Evolutionary conservation across 2,888 invertebrate genomes (phyloP), one percentile per base, ranked within the genome.

Genomic region (Hecatera dysodea): DNA sequence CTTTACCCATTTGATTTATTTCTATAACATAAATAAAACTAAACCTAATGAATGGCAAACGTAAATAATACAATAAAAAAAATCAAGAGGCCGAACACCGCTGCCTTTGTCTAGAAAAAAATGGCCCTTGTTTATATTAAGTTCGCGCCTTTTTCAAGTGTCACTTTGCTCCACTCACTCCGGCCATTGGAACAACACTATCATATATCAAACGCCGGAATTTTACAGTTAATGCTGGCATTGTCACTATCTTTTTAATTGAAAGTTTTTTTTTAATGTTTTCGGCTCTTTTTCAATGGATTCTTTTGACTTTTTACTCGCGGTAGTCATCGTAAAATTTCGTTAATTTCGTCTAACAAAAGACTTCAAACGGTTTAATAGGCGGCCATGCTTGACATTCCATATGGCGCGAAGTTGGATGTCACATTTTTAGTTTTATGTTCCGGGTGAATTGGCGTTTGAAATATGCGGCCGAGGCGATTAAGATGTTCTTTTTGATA

Each of bases 121-220:
- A 90, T 90, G 74, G 85, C 86, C 87, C 87, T 86, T 94, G 94
- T 95, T 95, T 95, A 94, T 93, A 92, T 93, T 93, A 91, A n/a
- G 92, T 94, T 95, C 92, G 93, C 94, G 95, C 95, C 94, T 93
- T 95, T 94, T 95, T 95, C 94, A 93, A 96, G 95, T 95, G 95
- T 95, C 95, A 95, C 95, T 95, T 95, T 94, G 92, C 94, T 93
- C 62, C 79, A 78, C 92, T 94, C 79, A 78, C 92, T 94, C 93
- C 93, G 92, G 76, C 63, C 70, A 74, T 75, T 69, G 62, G 75
- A 90, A 93, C 95, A 95, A 95, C 93, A 89, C 93, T 96, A 96
- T 96, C 95, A 91, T 90, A 94, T 96, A 94, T 96, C 95, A 96
- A 96, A 96, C 91, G 94, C 85, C 87, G 88, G 89, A 90, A 91